Evolutionary conservation across 2,113 vertebrate species (phyloP), one percentile per base, ranked within the genome.

Genomic region (Glaucidium brasilianum): DNA sequence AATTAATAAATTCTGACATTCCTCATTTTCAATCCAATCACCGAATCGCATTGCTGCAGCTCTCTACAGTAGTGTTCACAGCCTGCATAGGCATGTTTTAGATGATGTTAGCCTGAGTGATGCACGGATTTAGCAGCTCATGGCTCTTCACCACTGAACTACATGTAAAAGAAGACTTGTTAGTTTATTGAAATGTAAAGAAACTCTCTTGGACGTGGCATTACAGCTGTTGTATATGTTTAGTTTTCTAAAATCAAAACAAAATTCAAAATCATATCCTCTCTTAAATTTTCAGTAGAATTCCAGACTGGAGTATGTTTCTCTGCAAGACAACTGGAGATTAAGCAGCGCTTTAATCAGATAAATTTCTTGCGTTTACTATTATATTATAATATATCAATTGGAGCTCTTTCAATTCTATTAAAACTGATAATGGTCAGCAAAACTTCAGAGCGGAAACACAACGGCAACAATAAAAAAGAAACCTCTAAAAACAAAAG

Each of bases 211-310:
- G 94, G 56, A 50, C 15, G 12, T 32, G 29, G 52, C 63, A 29
- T 85, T 90, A 58, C 95, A 94, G 92, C 84, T 93, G 92, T 81
- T 93, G 71, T 27, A 20, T 80, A 74, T 27, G 23, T 81, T 93
- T 55, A 37, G 34, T 87, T 90, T 91, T 93, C 74, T 84, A 55
- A 96, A 97, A 92, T 18, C 34, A 83, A 95, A 80, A 74, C 50
- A 94, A 83, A 96, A 69, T 43, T n/a, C 9, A 11, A 79, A 72
- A 91, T 63, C 63, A 74, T 74, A 86, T 66, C 53, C 25, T 72
- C 60, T 86, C 73, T 75, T 37, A 35, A 59, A 52, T 60, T 83
- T 59, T n/a, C 79, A 93, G 39, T 22, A 59, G 62, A 76, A 85
- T 39, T 67, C 17, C 56, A 60, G 20, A 9, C 30, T n/a, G 34